Evolutionary conservation across 64 coral and sea anemone genomes (phyloP).

Genomic region (Hydrozoanthus tunicans): DNA sequence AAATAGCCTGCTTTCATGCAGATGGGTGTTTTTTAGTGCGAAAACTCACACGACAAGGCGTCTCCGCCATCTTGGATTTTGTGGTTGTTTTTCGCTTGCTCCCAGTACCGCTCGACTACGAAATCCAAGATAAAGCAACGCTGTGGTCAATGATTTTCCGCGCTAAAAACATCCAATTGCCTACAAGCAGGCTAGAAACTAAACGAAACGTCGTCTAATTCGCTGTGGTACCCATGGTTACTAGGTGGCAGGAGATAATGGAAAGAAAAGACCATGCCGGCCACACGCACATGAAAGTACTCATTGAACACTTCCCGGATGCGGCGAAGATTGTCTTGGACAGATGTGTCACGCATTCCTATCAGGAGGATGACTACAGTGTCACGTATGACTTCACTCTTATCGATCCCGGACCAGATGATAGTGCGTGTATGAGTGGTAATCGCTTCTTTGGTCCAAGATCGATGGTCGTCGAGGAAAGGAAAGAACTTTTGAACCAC

Average conservation of each 20-base stretch:
- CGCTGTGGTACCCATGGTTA: too few species aligned
- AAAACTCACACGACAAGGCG: too few species aligned
- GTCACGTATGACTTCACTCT: conserved; percentile 38
- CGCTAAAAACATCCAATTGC: too few species aligned
- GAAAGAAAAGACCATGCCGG: conserved; percentile 35
- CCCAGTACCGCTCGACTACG: too few species aligned
- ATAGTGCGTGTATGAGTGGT: conserved; percentile 25
- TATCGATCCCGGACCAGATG: conserved; percentile 36
- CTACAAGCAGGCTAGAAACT: too few species aligned
- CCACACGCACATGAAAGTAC: conserved; percentile 47
- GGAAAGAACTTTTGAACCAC: conserved; percentile 31
- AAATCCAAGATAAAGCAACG: too few species aligned
- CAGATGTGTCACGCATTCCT: conserved; percentile 42
- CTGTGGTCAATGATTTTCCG: too few species aligned
- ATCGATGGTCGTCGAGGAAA: conserved; percentile 43
- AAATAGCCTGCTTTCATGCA: too few species aligned
- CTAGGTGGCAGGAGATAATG: conserved; percentile 55
- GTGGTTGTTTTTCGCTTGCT: too few species aligned
- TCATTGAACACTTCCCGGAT: conserved; percentile 51
- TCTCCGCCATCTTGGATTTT: too few species aligned
- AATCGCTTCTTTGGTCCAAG: conserved; percentile 45
- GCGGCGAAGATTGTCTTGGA: conserved; percentile 45
- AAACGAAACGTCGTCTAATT: too few species aligned
- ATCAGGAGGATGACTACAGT: not conserved
- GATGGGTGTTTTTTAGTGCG: too few species aligned